Percentiles rank a stretch among this genome's conserved stretches.
Evolutionary conservation across 2,888 invertebrate species (phyloP).

Genomic region (Latrodectus elegans): DNA sequence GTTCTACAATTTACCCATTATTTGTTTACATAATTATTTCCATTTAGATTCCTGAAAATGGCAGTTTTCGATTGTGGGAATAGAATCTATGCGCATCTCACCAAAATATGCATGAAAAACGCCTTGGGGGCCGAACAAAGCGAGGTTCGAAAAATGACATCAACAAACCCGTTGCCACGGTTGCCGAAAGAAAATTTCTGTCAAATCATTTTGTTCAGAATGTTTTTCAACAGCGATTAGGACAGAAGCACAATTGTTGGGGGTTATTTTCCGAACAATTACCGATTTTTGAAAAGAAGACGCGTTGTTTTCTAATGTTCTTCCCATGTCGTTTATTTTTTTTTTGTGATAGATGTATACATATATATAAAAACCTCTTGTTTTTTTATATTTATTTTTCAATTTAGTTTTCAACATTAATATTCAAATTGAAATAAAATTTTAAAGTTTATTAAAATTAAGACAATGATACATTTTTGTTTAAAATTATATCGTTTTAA

Average conservation of each 20-base stretch:
- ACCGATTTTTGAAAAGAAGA: no score
- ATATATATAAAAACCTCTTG: no score
- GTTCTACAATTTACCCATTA: background rate
- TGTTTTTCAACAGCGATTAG: conserved; percentile 10
- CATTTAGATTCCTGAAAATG: conserved; percentile 4
- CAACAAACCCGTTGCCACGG: conserved; percentile 64
- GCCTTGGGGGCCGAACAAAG: background rate
- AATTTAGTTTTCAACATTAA: no score
- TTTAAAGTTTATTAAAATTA: no score
- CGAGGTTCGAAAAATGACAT: conserved; percentile 5
- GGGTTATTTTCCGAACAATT: no score
- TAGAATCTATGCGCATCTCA: background rate
- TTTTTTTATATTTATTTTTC: no score
- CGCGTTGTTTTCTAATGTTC: no score
- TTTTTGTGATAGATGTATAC: no score
- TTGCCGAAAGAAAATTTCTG: background rate
- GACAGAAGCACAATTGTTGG: conserved; percentile 31
- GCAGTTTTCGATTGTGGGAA: conserved; percentile 25
- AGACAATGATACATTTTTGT: no score
- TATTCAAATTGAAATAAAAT: no score
- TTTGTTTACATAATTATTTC: background rate
- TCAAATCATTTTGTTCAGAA: background rate
- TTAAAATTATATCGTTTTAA: no score
- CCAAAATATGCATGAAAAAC: background rate
- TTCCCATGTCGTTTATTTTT: no score